These are phyloP conservation scores for Drosophila suzukii DNA, from an alignment of 1,140 invertebrate species.

Conservation along the genomic window DNA sequence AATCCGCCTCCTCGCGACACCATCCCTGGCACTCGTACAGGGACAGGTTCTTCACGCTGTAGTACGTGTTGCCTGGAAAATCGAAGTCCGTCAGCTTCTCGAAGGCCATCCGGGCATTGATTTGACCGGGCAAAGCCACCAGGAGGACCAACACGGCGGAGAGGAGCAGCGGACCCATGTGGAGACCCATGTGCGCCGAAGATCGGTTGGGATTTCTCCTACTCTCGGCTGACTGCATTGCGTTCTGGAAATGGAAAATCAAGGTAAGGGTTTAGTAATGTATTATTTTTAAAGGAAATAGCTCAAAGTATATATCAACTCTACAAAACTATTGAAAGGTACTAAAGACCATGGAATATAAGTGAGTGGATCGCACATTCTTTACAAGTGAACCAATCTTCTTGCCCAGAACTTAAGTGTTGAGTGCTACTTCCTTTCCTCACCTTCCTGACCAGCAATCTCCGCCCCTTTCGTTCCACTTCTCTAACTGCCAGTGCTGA, in stretches of 20 bases:
- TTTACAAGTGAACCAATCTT: not conserved
- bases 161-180: conserved; percentile 28
- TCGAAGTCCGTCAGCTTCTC: conserved; percentile 97
- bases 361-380: too few species aligned
- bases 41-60: conserved; percentile 95
- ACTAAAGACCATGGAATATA: too few species aligned
- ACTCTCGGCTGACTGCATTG: conserved; percentile 43
- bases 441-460: not conserved
- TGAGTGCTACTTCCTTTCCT: conserved; percentile 16
- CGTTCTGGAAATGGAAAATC: not conserved
- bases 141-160: conserved; percentile 46
- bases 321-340: too few species aligned
- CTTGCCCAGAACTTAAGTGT: conserved; percentile 4
- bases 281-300: not conserved
- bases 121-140: conserved; percentile 45
- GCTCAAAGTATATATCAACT: too few species aligned
- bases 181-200: conserved; percentile 16
- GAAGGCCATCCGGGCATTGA: conserved; percentile 91
- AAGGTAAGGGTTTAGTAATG: not conserved
- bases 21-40: conserved; percentile 97
- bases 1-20: conserved; percentile 96
- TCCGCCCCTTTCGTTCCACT: conserved; percentile 16
- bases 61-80: conserved; percentile 95
- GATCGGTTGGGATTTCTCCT: conserved; percentile 28
- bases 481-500: conserved; percentile 37